Base-by-base conservation (phyloP, 2,113 vertebrate genomes). In the Craseonycteris thonglongyai region DNA sequence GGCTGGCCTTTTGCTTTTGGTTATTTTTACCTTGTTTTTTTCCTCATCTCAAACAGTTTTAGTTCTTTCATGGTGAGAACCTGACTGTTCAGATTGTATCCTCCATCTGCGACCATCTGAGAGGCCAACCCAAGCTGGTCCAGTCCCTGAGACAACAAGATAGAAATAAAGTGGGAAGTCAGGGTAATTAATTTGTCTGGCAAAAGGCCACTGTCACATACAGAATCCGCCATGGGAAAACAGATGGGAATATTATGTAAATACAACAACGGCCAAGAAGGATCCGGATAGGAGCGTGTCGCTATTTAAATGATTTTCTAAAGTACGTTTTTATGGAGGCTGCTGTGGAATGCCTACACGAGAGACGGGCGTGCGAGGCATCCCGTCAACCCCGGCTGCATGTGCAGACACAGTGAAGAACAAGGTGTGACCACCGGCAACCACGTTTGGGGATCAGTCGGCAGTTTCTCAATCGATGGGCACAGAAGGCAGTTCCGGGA, bases 201-300 rank as follows among this genome's bases (percentile, higher is more conserved):
- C 94, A 91, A 90, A 84, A 93, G 78, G 49, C 91, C 61, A 2
- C 51, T 91, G 90, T 94, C 96, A 96, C 95, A 63, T 54, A 1
- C 26, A 14, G 61, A 71, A 16, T 63, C 47, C 61, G 90, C 87
- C 92, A 12, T n/a, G 65, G 72, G 92, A 88, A 89, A 82, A 76
- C 95, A 95, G 96, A 96, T 93, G 95, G 96, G 51, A 95, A 28
- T 72, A n/a, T 82, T 93, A 30, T 61, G 69, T 38, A 21, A 79
- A 61, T 28, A 81, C 9, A 66, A 35, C 10, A 5, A 47, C 59
- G 10, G 96, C 96, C 88, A 76, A 79, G 79, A 40, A 22, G 79
- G 38, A 40, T 24, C 26, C 45, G 51, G 58, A 95, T 59, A 35
- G 66, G 79, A 51, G 38, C 95, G 78, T 58, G 94, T 81, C 78